Percentiles rank a stretch among this genome's conserved stretches.
Evolutionary conservation across 2,888 invertebrate species (phyloP).

Genomic region (Octodonta nipae): DNA sequence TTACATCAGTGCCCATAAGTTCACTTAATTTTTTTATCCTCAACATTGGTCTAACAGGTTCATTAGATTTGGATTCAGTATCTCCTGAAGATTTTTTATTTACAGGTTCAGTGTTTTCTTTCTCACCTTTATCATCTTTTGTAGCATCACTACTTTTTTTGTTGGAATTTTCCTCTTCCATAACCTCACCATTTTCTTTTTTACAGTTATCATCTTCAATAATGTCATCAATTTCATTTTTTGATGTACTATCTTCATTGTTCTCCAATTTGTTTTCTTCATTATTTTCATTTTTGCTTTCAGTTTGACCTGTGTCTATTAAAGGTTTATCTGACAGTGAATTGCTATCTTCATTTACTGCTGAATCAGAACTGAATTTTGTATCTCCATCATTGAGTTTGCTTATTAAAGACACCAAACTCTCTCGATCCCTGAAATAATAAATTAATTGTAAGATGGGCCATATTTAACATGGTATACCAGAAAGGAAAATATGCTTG

Average conservation of each 20-base stretch:
- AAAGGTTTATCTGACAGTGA: slow-evolving; percentile 43
- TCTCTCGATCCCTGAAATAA: slow-evolving; percentile 45
- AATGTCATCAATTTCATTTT: slow-evolving; percentile 17
- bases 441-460: no score
- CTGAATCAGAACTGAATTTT: slow-evolving; percentile 43
- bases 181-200: slow-evolving; percentile 3
- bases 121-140: slow-evolving; percentile 1
- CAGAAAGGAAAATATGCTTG: no score
- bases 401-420: slow-evolving; percentile 64
- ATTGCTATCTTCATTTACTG: slow-evolving; percentile 52
- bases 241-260: background rate
- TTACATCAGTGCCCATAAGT: no score
- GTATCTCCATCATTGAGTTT: slow-evolving; percentile 60
- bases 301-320: slow-evolving; percentile 40
- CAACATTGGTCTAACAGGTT: no score
- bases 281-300: slow-evolving; percentile 6
- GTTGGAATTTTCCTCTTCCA: slow-evolving; percentile 7
- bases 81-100: slow-evolving; percentile 7
- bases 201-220: slow-evolving; percentile 12
- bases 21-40: no score
- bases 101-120: slow-evolving; percentile 11
- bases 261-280: slow-evolving; percentile 4
- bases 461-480: no score
- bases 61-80: slow-evolving; percentile 11
- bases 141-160: no score